Evolutionary conservation across 2,888 invertebrate species (phyloP), one percentile per base, ranked within the genome.

Genomic region (Rhagonycha lutea): DNA sequence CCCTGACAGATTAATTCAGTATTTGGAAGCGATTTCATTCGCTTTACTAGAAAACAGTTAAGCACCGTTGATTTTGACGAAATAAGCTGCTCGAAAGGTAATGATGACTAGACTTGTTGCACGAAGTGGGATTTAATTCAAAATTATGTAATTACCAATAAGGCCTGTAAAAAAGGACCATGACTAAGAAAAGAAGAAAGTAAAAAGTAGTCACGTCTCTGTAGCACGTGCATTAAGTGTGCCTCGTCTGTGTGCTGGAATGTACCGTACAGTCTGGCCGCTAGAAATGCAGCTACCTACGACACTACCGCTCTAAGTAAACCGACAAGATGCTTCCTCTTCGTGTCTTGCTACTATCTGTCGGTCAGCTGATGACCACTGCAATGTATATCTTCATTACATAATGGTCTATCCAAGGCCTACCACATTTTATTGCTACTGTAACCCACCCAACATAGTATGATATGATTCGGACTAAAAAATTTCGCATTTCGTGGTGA

Each of bases 181-280:
- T 47, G 47, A 47, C 47, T 47, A 47, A 75, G 68, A 70, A 76
- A 70, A 69, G 47, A 70, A 77, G 74, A 74, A 71, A 72, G 76
- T 75, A 78, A 80, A 81, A 81, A 80, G 76, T 77, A 79, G 82
- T 82, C 84, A 83, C 83, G 84, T 80, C 77, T 70, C 76, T 69
- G 78, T 79, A 83, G 83, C 84, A 84, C 84, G 84, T 82, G 84
- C 81, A 82, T 77, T 80, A 79, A 83, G 84, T 84, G 84, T 84
- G 84, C 83, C 63, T 14, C 80, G 76, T 77, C 79, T 80, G 81
- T 82, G 83, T 79, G 80, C 73, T 78, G 82, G 83, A 82, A 83
- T 82, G 82, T 81, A 80, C 80, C 73, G 80, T 80, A 80, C 80
- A 26, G 23, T 24, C 63, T 24, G 18, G 70, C 65, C 67, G 75